phyloP scores from a whole-genome alignment of 2,888 invertebrate species.

The Agonopterix alstromeriana region DNA sequence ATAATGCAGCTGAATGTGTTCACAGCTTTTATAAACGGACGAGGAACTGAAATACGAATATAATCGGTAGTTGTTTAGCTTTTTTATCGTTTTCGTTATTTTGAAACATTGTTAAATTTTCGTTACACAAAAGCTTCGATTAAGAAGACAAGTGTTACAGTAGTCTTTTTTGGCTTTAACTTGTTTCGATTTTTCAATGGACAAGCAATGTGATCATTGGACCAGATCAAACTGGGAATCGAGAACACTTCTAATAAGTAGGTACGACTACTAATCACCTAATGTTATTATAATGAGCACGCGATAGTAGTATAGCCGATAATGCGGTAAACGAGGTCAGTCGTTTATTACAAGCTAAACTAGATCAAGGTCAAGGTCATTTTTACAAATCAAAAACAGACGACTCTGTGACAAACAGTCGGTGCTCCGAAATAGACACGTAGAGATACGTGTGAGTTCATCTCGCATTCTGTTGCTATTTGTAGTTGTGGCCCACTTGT shows the following conservation, averaged over 20 bases:
- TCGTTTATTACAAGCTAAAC: constrained; percentile 66
- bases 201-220: not conserved
- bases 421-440: constrained; percentile 57
- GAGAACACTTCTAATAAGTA: constrained; percentile 17
- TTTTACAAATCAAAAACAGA: constrained; percentile 72
- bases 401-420: constrained; percentile 56
- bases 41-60: no score
- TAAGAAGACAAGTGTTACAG: no score
- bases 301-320: constrained; percentile 57
- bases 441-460: constrained; percentile 43
- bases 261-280: constrained; percentile 27
- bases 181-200: not conserved
- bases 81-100: no score
- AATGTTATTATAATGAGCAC: constrained; percentile 58
- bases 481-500: constrained; percentile 56
- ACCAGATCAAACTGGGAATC: constrained; percentile 16
- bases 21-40: no score
- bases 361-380: constrained; percentile 77
- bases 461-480: constrained; percentile 62
- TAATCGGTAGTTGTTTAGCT: no score
- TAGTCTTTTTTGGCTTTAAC: no score
- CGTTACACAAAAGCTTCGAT: no score
- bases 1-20: not conserved
- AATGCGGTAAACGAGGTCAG: constrained; percentile 72
- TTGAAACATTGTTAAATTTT: no score